These are phyloP conservation scores for Orchestes rusci DNA, from an alignment of 2,888 invertebrate genomes.

Conservation along the genomic window DNA sequence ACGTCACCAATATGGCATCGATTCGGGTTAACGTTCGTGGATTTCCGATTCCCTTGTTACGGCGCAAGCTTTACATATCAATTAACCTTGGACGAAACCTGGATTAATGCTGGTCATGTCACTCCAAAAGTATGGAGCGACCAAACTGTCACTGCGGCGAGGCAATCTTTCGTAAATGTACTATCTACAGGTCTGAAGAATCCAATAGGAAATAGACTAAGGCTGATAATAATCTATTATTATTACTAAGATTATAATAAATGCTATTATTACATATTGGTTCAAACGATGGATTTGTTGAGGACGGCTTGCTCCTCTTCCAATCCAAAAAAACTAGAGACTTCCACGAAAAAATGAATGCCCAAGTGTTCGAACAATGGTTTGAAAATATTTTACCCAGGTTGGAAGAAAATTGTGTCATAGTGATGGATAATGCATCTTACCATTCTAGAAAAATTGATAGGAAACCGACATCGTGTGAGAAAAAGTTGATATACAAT, in stretches of 20 bases:
- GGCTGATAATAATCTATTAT: constrained; percentile 3
- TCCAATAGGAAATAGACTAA: constrained; percentile 15
- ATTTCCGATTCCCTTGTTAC: no score
- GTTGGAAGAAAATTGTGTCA: constrained; percentile 19
- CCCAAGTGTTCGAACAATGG: constrained; percentile 14
- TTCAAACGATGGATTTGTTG: constrained; percentile 22
- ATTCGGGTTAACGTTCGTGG: no score
- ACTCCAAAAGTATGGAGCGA: neutral
- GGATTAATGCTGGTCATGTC: neutral
- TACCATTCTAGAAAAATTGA: constrained; percentile 19
- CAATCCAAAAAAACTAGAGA: constrained; percentile 19
- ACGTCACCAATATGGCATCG: no score
- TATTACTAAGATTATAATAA: no score
- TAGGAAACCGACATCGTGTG: constrained; percentile 18
- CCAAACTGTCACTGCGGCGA: neutral
- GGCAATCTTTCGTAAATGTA: constrained; percentile 8
- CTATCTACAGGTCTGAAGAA: constrained; percentile 22
- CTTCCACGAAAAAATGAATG: constrained; percentile 20
- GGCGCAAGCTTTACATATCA: no score
- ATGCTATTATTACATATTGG: constrained; percentile 23
- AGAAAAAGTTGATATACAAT: constrained; percentile 10
- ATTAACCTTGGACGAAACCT: neutral
- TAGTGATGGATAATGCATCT: constrained; percentile 25
- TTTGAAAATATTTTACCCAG: constrained; percentile 1
- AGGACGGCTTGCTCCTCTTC: constrained; percentile 11